Evolutionary conservation across 2,888 invertebrate genomes (phyloP), one percentile per base, ranked within the genome.

Genomic region (Frankliniella intonsa): DNA sequence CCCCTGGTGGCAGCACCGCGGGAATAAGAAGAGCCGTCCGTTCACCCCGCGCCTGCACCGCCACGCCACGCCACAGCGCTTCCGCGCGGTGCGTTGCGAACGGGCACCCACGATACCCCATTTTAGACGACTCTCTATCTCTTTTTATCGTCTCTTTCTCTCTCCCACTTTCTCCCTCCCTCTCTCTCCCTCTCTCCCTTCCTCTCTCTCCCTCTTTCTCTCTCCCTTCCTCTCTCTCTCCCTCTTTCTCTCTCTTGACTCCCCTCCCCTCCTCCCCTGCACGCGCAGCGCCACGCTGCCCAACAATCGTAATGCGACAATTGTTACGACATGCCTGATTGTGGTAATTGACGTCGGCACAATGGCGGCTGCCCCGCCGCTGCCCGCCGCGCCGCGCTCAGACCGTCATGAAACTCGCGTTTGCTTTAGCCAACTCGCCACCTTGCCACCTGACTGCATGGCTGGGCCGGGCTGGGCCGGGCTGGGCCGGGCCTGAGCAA

Each of bases 271-370:
- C 38, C 38, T 38, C 38, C 38, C 38, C 38, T 38, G 62, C 62
- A 62, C 62, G 62, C 62, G 62, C 62, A 38, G 38, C 38, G 38
- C 38, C 38, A 38, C 38, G 38, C 38, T 38, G 38, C 38, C 38
- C 38, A 62, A 62, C 62, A 62, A 62, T 62, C 62, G 62, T 62
- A 62, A 62, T 62, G 62, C 62, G 62, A 62, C 62, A 62, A 62
- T 62, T 62, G 62, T 62, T 62, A 62, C 62, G 62, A n/a, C 62
- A 17, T 17, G 62, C 19, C 62, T 62, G 62, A 62, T 62, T 62
- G 62, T 62, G 62, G 62, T 62, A 62, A 62, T 62, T 62, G 62
- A 62, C 11, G 62, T 12, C 11, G 62, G 62, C n/a, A 62, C 62
- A 62, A 62, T 62, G 62, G 14, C 62, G 62, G 11, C 62, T 14